Evolutionary conservation across 2,888 invertebrate species (phyloP).

Genomic region (Papilio demoleus): DNA sequence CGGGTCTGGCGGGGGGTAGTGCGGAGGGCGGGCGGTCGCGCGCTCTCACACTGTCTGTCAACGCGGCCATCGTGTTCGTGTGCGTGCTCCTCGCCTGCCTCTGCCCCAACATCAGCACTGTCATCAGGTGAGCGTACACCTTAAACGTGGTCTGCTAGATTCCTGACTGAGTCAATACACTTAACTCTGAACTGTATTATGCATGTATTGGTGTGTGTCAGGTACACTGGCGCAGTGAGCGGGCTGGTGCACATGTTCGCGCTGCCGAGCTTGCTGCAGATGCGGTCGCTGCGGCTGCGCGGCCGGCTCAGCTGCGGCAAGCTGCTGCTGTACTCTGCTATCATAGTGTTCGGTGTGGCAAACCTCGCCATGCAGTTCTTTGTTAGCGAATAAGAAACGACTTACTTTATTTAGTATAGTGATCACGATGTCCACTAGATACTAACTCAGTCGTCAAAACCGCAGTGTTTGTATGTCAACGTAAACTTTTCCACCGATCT

Average conservation of each 20-base stretch:
- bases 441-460: not conserved
- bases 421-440: not conserved
- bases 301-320: slow-evolving; percentile 83
- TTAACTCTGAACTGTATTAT: no score
- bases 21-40: slow-evolving; percentile 50
- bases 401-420: not conserved
- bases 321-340: slow-evolving; percentile 83
- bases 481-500: not conserved
- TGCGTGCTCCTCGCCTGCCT: slow-evolving; percentile 93
- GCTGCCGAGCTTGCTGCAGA: slow-evolving; percentile 90
- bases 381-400: slow-evolving; percentile 63
- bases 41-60: slow-evolving; percentile 84
- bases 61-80: slow-evolving; percentile 84
- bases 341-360: slow-evolving; percentile 88
- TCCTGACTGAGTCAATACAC: no score
- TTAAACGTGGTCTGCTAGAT: not conserved
- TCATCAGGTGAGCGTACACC: slow-evolving; percentile 86
- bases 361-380: slow-evolving; percentile 94
- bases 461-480: no score
- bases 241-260: slow-evolving; percentile 95
- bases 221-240: slow-evolving; percentile 94
- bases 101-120: slow-evolving; percentile 92
- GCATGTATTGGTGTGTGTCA: slow-evolving; percentile 53
- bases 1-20: no score
- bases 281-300: slow-evolving; percentile 86